phyloP scores from a whole-genome alignment of 2,113 vertebrate species.

The Corynorhinus townsendii region DNA sequence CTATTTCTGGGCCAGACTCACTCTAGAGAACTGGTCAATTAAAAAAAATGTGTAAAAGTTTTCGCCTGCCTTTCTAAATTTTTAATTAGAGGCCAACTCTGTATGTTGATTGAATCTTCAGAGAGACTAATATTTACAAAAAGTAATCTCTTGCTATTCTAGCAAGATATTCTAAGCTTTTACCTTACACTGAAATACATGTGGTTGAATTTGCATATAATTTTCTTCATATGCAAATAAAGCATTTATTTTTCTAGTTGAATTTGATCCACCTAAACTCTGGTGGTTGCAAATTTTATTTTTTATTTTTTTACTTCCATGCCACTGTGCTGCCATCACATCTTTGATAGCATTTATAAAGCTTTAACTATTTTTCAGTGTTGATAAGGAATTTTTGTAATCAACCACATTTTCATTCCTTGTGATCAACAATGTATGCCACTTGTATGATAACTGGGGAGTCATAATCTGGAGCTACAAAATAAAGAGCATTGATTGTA shows the following conservation, averaged over 20 bases:
- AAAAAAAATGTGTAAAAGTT: neutral
- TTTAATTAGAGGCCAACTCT: conserved; percentile 32
- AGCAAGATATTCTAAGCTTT: conserved; percentile 18
- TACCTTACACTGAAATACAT: neutral
- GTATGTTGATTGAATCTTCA: neutral
- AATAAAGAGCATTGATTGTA: conserved; percentile 10
- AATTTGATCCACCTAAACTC: neutral
- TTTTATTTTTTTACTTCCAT: conserved; percentile 4
- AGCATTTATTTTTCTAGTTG: conserved; percentile 36
- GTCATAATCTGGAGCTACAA: neutral
- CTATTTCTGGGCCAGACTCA: neutral
- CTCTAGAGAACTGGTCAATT: conserved; percentile 16
- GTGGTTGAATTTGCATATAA: conserved; percentile 18
- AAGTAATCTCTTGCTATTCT: neutral
- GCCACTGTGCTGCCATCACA: neutral
- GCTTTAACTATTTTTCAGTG: neutral
- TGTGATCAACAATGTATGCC: conserved; percentile 1
- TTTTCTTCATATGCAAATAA: conserved; percentile 49
- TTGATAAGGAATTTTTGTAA: conserved; percentile 29
- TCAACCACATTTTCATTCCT: neutral
- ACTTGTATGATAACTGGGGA: neutral
- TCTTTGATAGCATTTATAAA: conserved; percentile 26
- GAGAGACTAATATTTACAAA: conserved; percentile 11
- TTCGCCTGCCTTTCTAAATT: neutral
- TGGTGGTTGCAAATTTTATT: conserved; percentile 15